These are phyloP conservation scores for Asobara japonica DNA, from an alignment of 1,140 invertebrate species.

Conservation along the genomic window DNA sequence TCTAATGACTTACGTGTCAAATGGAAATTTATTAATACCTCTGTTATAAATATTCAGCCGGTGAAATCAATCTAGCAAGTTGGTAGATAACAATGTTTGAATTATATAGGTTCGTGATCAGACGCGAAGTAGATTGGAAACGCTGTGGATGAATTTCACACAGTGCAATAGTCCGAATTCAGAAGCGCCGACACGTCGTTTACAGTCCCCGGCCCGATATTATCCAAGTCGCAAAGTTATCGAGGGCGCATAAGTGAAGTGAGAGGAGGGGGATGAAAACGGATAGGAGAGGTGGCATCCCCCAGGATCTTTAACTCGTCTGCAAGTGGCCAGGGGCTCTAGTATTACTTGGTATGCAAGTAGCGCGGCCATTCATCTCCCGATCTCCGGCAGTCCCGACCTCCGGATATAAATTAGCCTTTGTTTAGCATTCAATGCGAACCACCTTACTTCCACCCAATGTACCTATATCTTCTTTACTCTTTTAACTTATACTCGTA, in stretches of 20 bases:
- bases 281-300: conserved; percentile 32
- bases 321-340: conserved; percentile 25
- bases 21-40: not conserved
- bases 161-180: conserved; percentile 25
- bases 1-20: not conserved
- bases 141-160: not conserved
- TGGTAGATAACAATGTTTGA: not conserved
- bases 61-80: not conserved
- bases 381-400: conserved; percentile 63
- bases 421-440: conserved; percentile 68
- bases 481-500: not conserved
- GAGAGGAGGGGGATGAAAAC: not conserved
- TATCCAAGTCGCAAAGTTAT: conserved; percentile 6
- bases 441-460: conserved; percentile 23
- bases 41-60: not conserved
- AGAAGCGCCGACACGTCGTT: conserved; percentile 36
- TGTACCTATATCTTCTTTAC: conserved; percentile 1
- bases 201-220: conserved; percentile 7
- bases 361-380: conserved; percentile 64
- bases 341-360: conserved; percentile 63
- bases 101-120: not conserved
- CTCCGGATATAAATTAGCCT: conserved; percentile 68
- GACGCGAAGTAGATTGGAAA: not conserved
- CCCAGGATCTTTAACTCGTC: conserved; percentile 55
- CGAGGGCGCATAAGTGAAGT: not conserved